Evolutionary conservation across 2,797 vertebrate genomes (phyloP).

Genomic region (Chaenodraco wilsoni): DNA sequence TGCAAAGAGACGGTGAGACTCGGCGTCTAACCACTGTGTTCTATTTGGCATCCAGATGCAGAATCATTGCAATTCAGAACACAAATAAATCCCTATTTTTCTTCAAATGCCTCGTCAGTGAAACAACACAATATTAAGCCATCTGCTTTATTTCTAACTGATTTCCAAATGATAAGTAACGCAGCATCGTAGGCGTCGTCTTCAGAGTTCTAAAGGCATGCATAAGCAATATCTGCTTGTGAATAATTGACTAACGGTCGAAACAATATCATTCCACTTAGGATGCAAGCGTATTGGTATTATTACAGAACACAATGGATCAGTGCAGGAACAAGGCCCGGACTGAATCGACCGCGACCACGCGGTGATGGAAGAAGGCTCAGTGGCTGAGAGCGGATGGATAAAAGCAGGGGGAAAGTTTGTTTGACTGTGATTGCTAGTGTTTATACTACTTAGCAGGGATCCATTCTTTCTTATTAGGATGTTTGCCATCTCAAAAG

Average conservation of each 20-base stretch:
- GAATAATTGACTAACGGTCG: constrained; percentile 65
- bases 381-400: constrained; percentile 25
- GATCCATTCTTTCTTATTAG: constrained; percentile 11
- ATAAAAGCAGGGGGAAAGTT: constrained; percentile 25
- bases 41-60: constrained; percentile 12
- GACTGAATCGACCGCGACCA: constrained; percentile 50
- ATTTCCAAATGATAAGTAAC: constrained; percentile 59
- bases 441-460: constrained; percentile 36
- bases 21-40: constrained; percentile 3
- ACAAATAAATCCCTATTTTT: constrained; percentile 9
- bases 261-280: constrained; percentile 64
- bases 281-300: constrained; percentile 55
- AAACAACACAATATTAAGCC: constrained; percentile 13
- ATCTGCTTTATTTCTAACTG: constrained; percentile 30
- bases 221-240: constrained; percentile 69
- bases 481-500: constrained; percentile 6
- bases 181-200: constrained; percentile 32
- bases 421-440: constrained; percentile 43
- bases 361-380: constrained; percentile 49
- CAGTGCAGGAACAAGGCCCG: constrained; percentile 25
- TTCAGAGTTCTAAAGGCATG: constrained; percentile 32
- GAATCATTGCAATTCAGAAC: constrained; percentile 26
- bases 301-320: constrained; percentile 62
- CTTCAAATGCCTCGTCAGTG: constrained; percentile 18
- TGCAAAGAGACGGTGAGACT: constrained; percentile 53